Conservation (phyloP, 2,797 vertebrate genomes). For the Graptemys geographica region DNA sequence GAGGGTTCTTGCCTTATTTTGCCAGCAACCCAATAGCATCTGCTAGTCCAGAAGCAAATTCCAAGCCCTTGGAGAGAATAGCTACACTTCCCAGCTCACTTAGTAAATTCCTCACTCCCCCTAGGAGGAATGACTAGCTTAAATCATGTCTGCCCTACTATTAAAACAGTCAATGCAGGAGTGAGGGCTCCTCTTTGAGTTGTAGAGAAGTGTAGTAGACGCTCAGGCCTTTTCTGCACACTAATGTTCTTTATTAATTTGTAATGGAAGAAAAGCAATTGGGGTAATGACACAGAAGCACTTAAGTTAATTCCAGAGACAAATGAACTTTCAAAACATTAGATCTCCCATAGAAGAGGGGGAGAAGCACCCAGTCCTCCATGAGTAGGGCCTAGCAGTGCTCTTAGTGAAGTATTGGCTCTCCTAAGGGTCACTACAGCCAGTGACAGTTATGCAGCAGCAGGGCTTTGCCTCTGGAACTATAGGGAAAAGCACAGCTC, state of each 20-base stretch:
- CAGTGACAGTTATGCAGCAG: background rate
- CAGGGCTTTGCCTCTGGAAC: background rate
- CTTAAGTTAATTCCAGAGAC: background rate
- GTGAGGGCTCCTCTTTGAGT: background rate
- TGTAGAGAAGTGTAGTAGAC: background rate
- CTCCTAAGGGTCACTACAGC: background rate
- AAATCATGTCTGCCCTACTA: background rate
- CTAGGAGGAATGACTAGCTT: background rate
- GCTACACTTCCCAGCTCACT: background rate
- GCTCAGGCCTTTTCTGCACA: too few species aligned
- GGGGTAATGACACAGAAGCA: background rate
- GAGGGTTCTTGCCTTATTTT: background rate
- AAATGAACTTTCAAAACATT: background rate
- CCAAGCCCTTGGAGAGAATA: background rate
- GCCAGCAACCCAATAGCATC: background rate
- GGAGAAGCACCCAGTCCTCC: background rate
- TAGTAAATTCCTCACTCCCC: background rate
- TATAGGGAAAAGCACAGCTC: background rate
- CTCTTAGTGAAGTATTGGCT: background rate
- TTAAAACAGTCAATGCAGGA: background rate
- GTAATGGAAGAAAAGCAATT: background rate
- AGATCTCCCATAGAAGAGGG: background rate
- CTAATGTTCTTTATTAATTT: background rate
- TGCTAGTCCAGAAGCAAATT: background rate
- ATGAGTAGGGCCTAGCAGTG: background rate